Conservation (phyloP, 2,797 vertebrate species). For the Loriculus beryllinus region DNA sequence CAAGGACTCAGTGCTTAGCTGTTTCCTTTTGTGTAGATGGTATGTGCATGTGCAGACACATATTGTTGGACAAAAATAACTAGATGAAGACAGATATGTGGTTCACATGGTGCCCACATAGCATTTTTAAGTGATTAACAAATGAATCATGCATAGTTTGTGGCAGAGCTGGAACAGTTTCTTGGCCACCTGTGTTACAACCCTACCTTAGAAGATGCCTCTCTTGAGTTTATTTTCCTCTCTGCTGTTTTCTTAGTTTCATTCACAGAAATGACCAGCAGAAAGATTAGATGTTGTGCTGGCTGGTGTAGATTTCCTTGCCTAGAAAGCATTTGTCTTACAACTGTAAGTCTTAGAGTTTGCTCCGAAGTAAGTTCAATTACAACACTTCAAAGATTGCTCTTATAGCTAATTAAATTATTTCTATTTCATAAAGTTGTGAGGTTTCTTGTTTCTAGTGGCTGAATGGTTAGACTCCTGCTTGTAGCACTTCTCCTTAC, state of each 20-base stretch:
- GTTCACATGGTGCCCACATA: not conserved
- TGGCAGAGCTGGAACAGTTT: not conserved
- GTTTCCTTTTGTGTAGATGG: not conserved
- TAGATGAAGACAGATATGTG: not conserved
- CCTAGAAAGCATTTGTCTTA: not conserved
- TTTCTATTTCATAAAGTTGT: not conserved
- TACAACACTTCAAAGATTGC: not conserved
- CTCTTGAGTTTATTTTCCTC: not conserved
- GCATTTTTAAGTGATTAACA: not conserved
- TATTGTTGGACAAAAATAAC: not conserved
- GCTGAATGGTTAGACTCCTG: not conserved
- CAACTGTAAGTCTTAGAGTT: not conserved
- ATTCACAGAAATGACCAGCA: not conserved
- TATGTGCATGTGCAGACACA: not conserved
- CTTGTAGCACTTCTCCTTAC: not conserved
- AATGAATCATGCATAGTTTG: not conserved
- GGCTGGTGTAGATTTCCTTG: not conserved
- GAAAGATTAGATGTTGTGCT: not conserved
- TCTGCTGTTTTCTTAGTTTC: not conserved
- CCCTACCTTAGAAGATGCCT: not conserved
- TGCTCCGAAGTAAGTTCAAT: not conserved
- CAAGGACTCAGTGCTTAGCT: not conserved
- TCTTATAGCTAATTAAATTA: not conserved
- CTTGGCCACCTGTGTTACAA: not conserved
- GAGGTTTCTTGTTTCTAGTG: not conserved